Evolutionary conservation across 2,797 vertebrate genomes (phyloP), one percentile per base, ranked within the genome.

Genomic region (Microchirus variegatus): DNA sequence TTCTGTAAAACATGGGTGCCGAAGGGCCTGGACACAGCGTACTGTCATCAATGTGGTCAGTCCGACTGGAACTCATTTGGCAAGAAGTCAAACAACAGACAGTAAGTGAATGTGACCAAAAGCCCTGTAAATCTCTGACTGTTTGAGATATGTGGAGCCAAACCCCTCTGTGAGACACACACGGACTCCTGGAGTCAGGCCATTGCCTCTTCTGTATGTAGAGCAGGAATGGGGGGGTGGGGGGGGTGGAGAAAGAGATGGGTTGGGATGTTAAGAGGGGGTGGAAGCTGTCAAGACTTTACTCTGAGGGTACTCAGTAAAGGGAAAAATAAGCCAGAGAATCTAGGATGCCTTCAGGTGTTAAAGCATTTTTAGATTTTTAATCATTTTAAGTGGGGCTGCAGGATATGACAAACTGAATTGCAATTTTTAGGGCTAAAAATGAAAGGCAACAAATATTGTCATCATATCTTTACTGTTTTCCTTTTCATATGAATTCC

Each of bases 291-390:
- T 93, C 91, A 91, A 88, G 87, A 88, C 89, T 90, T 86, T 90
- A 87, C 90, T 91, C 87, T 88, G 71, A 87, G 87, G 90, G 87
- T 85, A 86, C 81, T 87, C 82, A 83, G 81, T 85, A 80, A 75
- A 78, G 78, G 84, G 83, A 87, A 87, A 90, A 90, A 89, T 83
- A 88, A 90, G 84, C 84, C 86, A 85, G 80, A 85, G 89, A 92
- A 92, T 92, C 88, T 92, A 90, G 92, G 91, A 91, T 93, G 91
- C 91, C 93, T 92, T 88, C 86, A 90, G 92, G 92, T 91, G 87
- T 89, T 90, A 87, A 90, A 93, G 89, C 89, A 92, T 92, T 93
- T 94, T 93, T 94, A 94, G 92, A 92, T 89, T 94, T 92, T 92
- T 92, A 93, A 94, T 94, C 87, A 93, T 93, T 93, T 91, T 87